Evolutionary conservation across 2,888 invertebrate genomes (phyloP), one percentile per base, ranked within the genome.

Genomic region (Pyralis farinalis): DNA sequence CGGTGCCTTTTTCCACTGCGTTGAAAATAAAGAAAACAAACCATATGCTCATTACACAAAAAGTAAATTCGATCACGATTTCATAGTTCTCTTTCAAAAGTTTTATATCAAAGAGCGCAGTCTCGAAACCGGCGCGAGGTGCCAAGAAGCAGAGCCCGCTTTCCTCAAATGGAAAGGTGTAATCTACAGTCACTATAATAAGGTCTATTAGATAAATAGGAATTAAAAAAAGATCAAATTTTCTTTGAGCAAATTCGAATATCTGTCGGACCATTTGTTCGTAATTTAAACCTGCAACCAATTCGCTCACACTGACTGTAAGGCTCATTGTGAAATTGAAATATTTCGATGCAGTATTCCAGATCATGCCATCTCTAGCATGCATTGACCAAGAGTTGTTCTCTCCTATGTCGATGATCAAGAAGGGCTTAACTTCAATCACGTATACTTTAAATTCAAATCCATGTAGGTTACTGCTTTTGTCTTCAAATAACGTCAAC

Each of bases 111-210:
- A 87, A 79, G 1, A 85, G 44, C 9, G 70, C 55, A 0, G 77
- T 85, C 53, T 80, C 81, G 40, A 73, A 87, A 1, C 51, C 72
- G 1, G 88, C 86, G 29, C 79, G 69, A 40, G 70, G 72, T 0
- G 87, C 62, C 27, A 78, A 39, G 32, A 86, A 64, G 44, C 88
- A 88, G 3, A 83, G 73, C 8, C 88, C 88, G 34, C 88, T 88
- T 1, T 75, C 84, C 51, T 64, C 75, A 33, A 58, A 65, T 0
- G 83, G 67, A 42, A 78, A 64, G 1, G 76, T 72, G 29, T 70
- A 60, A 55, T 88, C 87, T 12, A 82, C 16, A 12, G 81, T 69
- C 0, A 82, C 58, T 10, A 88, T 53, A 11, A 80, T 55, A 1
- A 83, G 46, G 50, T 86, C 83, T 36, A 85, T 78, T 45, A 73